Evolutionary conservation across 2,888 invertebrate genomes (phyloP), one percentile per base, ranked within the genome.

Genomic region (Pollenia angustigena): DNA sequence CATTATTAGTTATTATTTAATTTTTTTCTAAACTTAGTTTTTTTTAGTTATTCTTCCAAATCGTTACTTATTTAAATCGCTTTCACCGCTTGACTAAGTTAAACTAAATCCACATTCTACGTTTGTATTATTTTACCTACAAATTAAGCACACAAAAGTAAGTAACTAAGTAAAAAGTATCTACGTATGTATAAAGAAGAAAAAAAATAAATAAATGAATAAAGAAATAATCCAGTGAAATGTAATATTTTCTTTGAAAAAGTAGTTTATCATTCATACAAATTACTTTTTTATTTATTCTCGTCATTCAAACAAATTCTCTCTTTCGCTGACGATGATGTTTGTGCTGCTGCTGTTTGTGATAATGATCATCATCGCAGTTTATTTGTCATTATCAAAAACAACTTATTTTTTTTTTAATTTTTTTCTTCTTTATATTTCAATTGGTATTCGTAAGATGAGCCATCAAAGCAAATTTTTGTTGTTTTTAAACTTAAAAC

Each of bases 381-480:
- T 52, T 9, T 42, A 16, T 48, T 6, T 42, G 14, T 50, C n/a
- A 42, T 48, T 42, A 76, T 71, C 9, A 46, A 18, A 66, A 50
- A 44, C 11, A 48, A 50, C 46, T 81, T 72, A 66, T 58, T 60
- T 68, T 58, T 60, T 68, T 58, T 50, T 54, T 74, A 18, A 18
- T 18, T 18, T 18, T 18, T 18, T 18, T n/a, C 16, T 16, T 69
- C 46, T 78, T 72, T 75, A 16, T 32, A 80, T 50, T 66, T 79
- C 78, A 71, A 68, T 72, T 81, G 12, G 40, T 74, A 66, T 88
- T 89, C 87, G 88, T 88, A 89, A 89, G 89, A 88, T 89, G 89
- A 91, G 89, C 90, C 89, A 90, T 90, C 90, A 89, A 88, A 87
- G 89, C 81, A 88, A 89, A 90, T 90, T 89, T 90, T 87, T 87